A percentile compares a stretch with the other conserved stretches of the same genome.
Evolutionary conservation across 1,140 invertebrate species (phyloP).

Genomic region (Radopholus similis): DNA sequence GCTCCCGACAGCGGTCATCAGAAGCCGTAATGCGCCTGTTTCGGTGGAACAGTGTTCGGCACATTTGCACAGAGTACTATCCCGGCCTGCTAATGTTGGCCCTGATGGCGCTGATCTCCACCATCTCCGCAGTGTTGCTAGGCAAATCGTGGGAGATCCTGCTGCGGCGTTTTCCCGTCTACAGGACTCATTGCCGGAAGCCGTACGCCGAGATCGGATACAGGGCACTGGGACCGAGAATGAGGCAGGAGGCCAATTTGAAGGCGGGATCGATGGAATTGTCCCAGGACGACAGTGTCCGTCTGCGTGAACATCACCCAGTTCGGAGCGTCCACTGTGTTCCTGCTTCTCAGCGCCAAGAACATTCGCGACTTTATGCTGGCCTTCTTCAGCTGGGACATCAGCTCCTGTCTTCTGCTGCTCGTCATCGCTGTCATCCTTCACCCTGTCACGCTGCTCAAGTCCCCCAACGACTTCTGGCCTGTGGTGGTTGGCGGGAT

Average conservation of each 20-base stretch:
- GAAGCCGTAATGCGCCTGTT: constrained; percentile 25
- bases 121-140: constrained; percentile 33
- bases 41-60: background rate
- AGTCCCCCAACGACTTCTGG: constrained; percentile 73
- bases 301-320: constrained; percentile 67
- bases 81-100: constrained; percentile 28
- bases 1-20: constrained; percentile 31
- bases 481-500: constrained; percentile 60
- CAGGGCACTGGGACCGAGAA: constrained; percentile 26
- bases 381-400: constrained; percentile 63
- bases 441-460: constrained; percentile 69
- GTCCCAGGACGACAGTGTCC: constrained; percentile 63
- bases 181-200: constrained; percentile 44
- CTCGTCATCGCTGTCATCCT: constrained; percentile 67
- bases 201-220: constrained; percentile 44
- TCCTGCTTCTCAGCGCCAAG: constrained; percentile 69
- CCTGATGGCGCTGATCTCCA: constrained; percentile 25
- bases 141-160: constrained; percentile 38
- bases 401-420: constrained; percentile 69
- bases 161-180: constrained; percentile 22
- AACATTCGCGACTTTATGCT: constrained; percentile 64
- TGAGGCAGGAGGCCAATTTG: constrained; percentile 16
- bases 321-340: constrained; percentile 71
- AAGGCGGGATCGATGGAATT: background rate
- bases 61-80: constrained; percentile 35